These are phyloP conservation scores for Vulpes lagopus DNA, from an alignment of 2,113 vertebrate species.

Conservation along the genomic window DNA sequence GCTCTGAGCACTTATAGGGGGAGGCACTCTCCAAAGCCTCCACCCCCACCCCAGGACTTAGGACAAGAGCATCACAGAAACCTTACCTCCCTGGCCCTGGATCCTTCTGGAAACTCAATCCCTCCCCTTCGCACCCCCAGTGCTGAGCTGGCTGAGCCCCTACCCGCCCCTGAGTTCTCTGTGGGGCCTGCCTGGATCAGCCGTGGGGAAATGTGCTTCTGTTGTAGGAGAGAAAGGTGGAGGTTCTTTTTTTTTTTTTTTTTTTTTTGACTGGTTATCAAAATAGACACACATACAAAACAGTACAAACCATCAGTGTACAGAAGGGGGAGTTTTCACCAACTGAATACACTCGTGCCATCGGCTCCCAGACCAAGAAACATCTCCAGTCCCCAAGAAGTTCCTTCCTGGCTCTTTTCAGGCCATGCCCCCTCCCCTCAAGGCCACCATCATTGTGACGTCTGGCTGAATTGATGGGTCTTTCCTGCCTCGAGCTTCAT, in stretches of 20 bases:
- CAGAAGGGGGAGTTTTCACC: background rate
- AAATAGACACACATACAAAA: background rate
- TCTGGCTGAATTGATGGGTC: background rate
- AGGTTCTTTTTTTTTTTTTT: background rate
- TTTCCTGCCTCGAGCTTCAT: background rate
- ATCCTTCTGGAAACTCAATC: background rate
- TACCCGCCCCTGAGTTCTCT: background rate
- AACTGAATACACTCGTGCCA: background rate
- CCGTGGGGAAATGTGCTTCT: accelerated
- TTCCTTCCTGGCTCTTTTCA: background rate
- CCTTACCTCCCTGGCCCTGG: background rate
- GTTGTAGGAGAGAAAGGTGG: too few relatives aligned
- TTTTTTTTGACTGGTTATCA: background rate
- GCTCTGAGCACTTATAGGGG: background rate
- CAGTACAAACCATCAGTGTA: background rate
- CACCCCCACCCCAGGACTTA: background rate
- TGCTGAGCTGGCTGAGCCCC: accelerated
- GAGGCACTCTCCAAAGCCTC: background rate
- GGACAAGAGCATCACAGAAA: background rate
- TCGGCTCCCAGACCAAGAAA: background rate
- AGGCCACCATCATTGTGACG: background rate
- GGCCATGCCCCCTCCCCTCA: background rate
- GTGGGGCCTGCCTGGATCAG: background rate
- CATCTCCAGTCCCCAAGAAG: background rate
- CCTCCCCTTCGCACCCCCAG: background rate